These are phyloP conservation scores for Opisthograptis luteolata DNA, from an alignment of 2,888 invertebrate species.

Conservation along the genomic window DNA sequence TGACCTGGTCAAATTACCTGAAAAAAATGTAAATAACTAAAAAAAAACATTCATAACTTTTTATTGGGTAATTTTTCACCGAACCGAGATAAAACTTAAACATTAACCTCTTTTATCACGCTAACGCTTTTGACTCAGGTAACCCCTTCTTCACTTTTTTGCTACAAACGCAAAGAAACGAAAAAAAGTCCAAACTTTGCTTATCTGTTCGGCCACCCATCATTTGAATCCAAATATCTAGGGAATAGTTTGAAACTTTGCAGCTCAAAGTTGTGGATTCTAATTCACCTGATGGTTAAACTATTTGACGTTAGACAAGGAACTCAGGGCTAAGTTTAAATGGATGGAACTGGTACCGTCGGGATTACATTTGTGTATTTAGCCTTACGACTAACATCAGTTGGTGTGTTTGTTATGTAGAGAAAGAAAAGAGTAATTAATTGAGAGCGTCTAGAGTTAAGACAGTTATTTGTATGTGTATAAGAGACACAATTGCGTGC, in stretches of 20 bases:
- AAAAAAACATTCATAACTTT: too few relatives aligned
- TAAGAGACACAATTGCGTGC: too few relatives aligned
- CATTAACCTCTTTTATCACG: too few relatives aligned
- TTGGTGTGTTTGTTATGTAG: background rate
- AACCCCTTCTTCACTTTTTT: background rate
- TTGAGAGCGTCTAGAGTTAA: too few relatives aligned
- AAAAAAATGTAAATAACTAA: too few relatives aligned
- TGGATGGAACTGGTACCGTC: constrained; percentile 7
- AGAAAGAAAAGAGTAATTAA: too few relatives aligned
- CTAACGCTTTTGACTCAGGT: too few relatives aligned
- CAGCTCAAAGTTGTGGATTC: background rate
- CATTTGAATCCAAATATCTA: constrained; percentile 6
- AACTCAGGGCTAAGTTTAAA: constrained; percentile 11
- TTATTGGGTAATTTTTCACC: too few relatives aligned
- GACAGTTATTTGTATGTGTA: too few relatives aligned
- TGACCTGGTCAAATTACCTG: too few relatives aligned
- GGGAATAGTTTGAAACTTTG: constrained; percentile 5
- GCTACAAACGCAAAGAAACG: constrained; percentile 1
- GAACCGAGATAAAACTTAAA: too few relatives aligned
- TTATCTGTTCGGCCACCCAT: constrained; percentile 10
- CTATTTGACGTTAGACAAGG: constrained; percentile 17
- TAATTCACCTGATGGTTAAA: constrained; percentile 18
- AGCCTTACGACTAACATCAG: background rate
- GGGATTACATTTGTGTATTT: constrained; percentile 13
- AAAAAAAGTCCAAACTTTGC: constrained; percentile 1